Conservation (phyloP, 2,888 invertebrate genomes). For the Macrosoma leucophasiata region DNA sequence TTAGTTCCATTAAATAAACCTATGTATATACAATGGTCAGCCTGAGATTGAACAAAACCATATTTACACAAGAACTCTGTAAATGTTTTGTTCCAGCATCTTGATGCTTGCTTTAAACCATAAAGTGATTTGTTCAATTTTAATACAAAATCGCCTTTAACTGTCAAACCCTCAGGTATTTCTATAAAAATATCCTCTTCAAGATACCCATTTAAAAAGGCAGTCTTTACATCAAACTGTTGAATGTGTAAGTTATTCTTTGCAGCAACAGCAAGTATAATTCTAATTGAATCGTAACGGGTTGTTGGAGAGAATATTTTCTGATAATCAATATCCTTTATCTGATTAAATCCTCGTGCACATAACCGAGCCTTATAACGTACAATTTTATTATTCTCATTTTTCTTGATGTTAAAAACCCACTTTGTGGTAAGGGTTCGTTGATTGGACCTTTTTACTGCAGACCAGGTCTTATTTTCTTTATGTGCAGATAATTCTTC, state of each 20-base stretch:
- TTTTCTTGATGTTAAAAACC: constrained; percentile 26
- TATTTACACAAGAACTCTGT: constrained; percentile 16
- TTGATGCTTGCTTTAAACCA: constrained; percentile 29
- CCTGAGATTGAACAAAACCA: too few species aligned
- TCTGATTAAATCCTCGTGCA: constrained; percentile 24
- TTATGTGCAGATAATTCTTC: constrained; percentile 24
- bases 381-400: constrained; percentile 15
- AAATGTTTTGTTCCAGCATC: constrained; percentile 29
- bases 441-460: constrained; percentile 15
- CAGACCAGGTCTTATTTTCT: constrained; percentile 26
- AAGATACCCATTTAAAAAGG: constrained; percentile 24
- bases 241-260: constrained; percentile 18
- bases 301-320: constrained; percentile 25
- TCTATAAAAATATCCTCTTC: constrained; percentile 26
- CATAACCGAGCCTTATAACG: constrained; percentile 22
- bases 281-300: constrained; percentile 23
- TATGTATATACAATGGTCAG: constrained; percentile 23
- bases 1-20: constrained; percentile 17
- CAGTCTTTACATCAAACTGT: too few species aligned
- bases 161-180: constrained; percentile 22
- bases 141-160: constrained; percentile 6
- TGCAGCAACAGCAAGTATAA: constrained; percentile 19
- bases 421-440: constrained; percentile 27
- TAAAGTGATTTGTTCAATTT: constrained; percentile 29
- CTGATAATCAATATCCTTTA: constrained; percentile 21